phyloP scores from a whole-genome alignment of 2,113 vertebrate species.

The Alaudala cheleensis region DNA sequence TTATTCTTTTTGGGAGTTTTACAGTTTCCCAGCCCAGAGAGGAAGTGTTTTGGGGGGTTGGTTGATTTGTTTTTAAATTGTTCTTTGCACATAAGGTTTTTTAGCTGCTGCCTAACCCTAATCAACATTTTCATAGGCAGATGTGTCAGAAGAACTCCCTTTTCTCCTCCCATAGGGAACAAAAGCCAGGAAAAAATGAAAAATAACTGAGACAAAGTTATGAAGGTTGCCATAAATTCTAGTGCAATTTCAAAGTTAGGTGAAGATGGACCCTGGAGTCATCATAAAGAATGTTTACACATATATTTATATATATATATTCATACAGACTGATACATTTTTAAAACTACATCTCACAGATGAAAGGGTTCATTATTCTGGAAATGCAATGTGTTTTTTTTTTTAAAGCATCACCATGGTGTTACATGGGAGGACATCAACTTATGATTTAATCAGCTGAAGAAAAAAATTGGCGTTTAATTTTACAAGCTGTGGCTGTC shows the following conservation, averaged over 20 bases:
- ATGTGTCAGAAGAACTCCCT: not conserved
- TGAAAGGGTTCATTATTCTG: not conserved
- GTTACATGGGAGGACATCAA: not conserved
- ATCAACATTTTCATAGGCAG: not conserved
- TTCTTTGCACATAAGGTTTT: not conserved
- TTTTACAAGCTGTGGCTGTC: not conserved
- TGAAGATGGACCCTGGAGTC: not conserved
- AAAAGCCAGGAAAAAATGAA: not conserved
- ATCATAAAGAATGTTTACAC: not conserved
- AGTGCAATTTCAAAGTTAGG: not conserved
- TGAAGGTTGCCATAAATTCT: not conserved
- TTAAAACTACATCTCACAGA: not conserved
- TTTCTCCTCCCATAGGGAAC: not conserved
- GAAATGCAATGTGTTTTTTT: not conserved
- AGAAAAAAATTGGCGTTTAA: not conserved
- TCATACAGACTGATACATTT: not conserved
- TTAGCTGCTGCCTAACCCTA: not conserved
- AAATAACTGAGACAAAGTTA: not conserved
- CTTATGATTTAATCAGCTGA: not conserved
- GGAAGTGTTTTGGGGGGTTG: not conserved
- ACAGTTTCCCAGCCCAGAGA: not conserved
- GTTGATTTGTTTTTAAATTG: not conserved
- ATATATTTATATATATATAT: not conserved
- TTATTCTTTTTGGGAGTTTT: not conserved
- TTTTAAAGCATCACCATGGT: not conserved